phyloP scores from a whole-genome alignment of 2,797 vertebrate species.

The Macroramphosus scolopax region DNA sequence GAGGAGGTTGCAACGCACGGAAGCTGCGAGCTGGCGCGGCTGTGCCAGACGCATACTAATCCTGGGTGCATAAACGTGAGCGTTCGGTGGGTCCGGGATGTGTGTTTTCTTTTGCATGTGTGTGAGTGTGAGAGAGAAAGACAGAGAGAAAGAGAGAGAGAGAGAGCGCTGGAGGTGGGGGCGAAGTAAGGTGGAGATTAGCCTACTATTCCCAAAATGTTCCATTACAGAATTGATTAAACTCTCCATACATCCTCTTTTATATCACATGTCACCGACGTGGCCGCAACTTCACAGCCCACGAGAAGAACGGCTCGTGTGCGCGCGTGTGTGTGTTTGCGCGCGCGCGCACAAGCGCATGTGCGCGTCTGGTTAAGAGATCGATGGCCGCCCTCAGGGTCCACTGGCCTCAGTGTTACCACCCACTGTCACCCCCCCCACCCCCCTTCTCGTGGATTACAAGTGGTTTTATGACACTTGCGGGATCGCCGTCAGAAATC shows the following conservation, averaged over 20 bases:
- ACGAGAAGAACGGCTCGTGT: no score
- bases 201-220: slow-evolving; percentile 29
- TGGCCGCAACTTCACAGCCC: no score
- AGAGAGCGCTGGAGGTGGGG: not conserved
- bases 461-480: no score
- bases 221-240: no score
- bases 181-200: slow-evolving; percentile 10
- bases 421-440: slow-evolving; percentile 62
- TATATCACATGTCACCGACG: no score
- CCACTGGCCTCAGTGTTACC: slow-evolving; percentile 33
- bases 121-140: not conserved
- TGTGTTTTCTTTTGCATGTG: slow-evolving; percentile 1
- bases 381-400: slow-evolving; percentile 50
- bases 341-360: not conserved
- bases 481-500: slow-evolving; percentile 31
- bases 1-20: not conserved
- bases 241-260: no score
- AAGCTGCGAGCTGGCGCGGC: slow-evolving; percentile 22
- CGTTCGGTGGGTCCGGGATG: slow-evolving; percentile 15
- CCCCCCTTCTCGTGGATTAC: slow-evolving; percentile 61
- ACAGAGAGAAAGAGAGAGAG: not conserved
- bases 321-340: not conserved
- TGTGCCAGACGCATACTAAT: slow-evolving; percentile 50
- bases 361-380: slow-evolving; percentile 21
- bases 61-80: slow-evolving; percentile 14